Percentiles rank a stretch among this genome's conserved stretches.
These are phyloP conservation scores for Pterostichus madidus DNA, from an alignment of 2,888 invertebrate species.

Conservation along the genomic window DNA sequence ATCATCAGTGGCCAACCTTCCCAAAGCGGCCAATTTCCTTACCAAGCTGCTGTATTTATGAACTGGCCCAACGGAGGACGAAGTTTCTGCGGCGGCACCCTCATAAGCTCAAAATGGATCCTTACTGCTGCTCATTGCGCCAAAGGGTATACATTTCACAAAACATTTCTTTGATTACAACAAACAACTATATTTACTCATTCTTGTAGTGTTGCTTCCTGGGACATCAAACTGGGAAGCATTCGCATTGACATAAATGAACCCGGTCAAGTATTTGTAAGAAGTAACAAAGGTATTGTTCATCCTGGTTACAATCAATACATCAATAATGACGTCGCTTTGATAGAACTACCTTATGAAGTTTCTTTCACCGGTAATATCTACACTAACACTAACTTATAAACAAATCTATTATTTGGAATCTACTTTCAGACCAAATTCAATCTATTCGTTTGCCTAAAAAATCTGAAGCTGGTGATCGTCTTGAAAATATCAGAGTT, in stretches of 20 bases:
- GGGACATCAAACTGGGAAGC: constrained; percentile 48
- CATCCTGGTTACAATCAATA: constrained; percentile 63
- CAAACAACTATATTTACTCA: constrained; percentile 4
- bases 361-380: constrained; percentile 41
- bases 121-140: constrained; percentile 71
- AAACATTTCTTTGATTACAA: not conserved
- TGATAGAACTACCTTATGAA: constrained; percentile 64
- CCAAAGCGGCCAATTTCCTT: constrained; percentile 72
- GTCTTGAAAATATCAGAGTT: constrained; percentile 49
- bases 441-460: constrained; percentile 66
- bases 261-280: not conserved
- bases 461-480: constrained; percentile 64
- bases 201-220: constrained; percentile 50
- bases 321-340: constrained; percentile 68
- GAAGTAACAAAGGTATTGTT: constrained; percentile 61
- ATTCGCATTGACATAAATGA: constrained; percentile 32
- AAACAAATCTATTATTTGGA: not conserved
- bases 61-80: constrained; percentile 2
- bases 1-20: constrained; percentile 20
- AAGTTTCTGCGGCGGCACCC: constrained; percentile 71
- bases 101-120: constrained; percentile 70
- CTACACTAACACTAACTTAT: not conserved
- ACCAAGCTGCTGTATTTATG: constrained; percentile 70
- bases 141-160: constrained; percentile 65
- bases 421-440: constrained; percentile 55